Percentiles rank a stretch among this genome's conserved stretches.
These are phyloP conservation scores for Tachycineta bicolor DNA, from an alignment of 2,113 vertebrate genomes.

Conservation along the genomic window DNA sequence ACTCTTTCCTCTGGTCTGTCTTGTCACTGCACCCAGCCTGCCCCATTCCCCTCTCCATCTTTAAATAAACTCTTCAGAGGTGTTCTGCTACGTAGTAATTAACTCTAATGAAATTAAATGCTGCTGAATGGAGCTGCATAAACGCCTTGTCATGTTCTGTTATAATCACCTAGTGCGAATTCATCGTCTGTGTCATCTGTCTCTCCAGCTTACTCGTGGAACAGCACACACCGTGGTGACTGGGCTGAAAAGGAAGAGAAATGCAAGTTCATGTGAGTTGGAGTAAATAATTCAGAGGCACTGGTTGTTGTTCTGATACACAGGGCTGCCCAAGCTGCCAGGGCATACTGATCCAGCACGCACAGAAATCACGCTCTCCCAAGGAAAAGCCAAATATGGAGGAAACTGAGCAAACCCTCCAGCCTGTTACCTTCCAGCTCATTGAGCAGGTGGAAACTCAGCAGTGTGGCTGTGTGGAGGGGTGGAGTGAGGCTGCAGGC, in stretches of 20 bases:
- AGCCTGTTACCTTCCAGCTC: not conserved
- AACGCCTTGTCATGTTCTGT: not conserved
- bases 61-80: not conserved
- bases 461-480: not conserved
- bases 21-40: not conserved
- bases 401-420: not conserved
- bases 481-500: not conserved
- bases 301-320: not conserved
- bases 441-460: not conserved
- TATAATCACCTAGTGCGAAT: not conserved
- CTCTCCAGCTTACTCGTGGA: not conserved
- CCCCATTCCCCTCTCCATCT: not conserved
- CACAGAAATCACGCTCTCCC: not conserved
- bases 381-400: not conserved
- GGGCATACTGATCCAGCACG: not conserved
- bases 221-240: not conserved
- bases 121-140: not conserved
- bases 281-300: conserved; percentile 54
- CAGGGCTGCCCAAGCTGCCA: not conserved
- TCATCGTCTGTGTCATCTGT: not conserved
- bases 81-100: not conserved
- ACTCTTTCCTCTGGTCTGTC: not conserved
- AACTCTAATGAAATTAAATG: not conserved
- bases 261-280: conserved; percentile 31
- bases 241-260: conserved; percentile 20